Conservation (phyloP, 2,797 vertebrate species). For the Hafferia zeledoni region DNA sequence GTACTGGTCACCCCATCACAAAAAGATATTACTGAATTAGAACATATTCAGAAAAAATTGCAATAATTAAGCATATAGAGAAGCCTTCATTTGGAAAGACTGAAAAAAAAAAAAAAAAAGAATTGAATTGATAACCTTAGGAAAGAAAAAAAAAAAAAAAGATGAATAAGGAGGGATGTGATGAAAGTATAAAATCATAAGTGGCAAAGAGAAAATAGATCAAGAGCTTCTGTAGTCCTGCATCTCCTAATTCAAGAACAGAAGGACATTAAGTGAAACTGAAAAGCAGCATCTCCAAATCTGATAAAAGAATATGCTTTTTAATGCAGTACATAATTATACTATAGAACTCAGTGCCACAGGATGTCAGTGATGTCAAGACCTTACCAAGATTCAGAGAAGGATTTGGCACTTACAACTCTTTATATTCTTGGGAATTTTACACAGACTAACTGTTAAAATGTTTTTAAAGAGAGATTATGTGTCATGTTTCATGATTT, state of each 20-base stretch:
- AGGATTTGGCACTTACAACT: neutral
- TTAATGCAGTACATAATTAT: conserved; percentile 44
- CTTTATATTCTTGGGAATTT: conserved; percentile 11
- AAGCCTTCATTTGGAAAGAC: conserved; percentile 21
- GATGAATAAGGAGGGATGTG: conserved; percentile 19
- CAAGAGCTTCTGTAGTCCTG: conserved; percentile 36
- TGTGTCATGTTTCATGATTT: neutral
- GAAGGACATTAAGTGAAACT: conserved; percentile 52
- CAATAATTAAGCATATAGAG: conserved; percentile 38
- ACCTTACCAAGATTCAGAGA: conserved; percentile 32
- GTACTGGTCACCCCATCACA: neutral
- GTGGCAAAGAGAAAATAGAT: conserved; percentile 50
- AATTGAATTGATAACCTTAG: conserved; percentile 16
- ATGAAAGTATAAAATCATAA: conserved; percentile 47
- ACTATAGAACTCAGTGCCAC: conserved; percentile 44
- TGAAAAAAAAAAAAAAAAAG: neutral
- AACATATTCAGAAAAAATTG: conserved; percentile 48
- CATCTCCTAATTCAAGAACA: conserved; percentile 51
- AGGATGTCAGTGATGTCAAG: conserved; percentile 47
- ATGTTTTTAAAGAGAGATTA: conserved; percentile 16
- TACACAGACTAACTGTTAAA: neutral
- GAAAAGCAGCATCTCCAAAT: conserved; percentile 44
- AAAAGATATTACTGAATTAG: conserved; percentile 45
- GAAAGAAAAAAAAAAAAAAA: neutral
- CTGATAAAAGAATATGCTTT: conserved; percentile 37